Base-by-base conservation (phyloP, 1,140 invertebrate species). In the Drosophila murphyi region DNA sequence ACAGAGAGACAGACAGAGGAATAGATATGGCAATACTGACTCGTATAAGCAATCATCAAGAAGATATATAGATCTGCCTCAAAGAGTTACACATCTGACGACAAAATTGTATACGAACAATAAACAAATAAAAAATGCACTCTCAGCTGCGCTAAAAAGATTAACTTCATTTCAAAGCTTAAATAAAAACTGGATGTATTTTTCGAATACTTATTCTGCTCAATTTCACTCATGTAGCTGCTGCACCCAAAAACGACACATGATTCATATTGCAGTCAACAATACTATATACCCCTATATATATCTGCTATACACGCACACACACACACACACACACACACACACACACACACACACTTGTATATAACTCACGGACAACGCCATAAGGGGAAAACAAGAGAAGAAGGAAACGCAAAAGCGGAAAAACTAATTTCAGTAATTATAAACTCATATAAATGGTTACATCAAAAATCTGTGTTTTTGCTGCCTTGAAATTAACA, bases 371-470 rank as follows among this genome's bases (percentile, higher is more conserved):
- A 20, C 20, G 20, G 20, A 20, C 20, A 20, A 20, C 20, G 20
- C 39, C 31, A 31, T 20, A 59, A 43, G 41, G 4, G 48, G 0
- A 3, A 3, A 39, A 6, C 32, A 68, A 51, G 55, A 41, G 20
- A 20, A 55, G 0, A 6, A 59, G 12, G 37, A 35, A 31, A 62
- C n/a, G 20, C 47, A 41, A 50, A 75, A 65, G 56, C 74, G 73
- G 78, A 78, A 80, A 78, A 75, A 77, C 88, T 82, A 91, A 91
- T 88, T 91, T 91, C 72, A 59, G 83, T 92, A 92, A 92, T 92
- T 92, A 92, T 89, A 92, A 92, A 90, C 80, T 90, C 87, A 89
- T 92, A 92, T 83, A 90, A 77, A 83, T 80, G 83, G 80, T 72
- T 74, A 89, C 80, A 86, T 76, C 67, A 76, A 76, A 79, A 72